Conservation (phyloP, 2,888 invertebrate genomes). For the Dasysyrphus tricinctus region DNA sequence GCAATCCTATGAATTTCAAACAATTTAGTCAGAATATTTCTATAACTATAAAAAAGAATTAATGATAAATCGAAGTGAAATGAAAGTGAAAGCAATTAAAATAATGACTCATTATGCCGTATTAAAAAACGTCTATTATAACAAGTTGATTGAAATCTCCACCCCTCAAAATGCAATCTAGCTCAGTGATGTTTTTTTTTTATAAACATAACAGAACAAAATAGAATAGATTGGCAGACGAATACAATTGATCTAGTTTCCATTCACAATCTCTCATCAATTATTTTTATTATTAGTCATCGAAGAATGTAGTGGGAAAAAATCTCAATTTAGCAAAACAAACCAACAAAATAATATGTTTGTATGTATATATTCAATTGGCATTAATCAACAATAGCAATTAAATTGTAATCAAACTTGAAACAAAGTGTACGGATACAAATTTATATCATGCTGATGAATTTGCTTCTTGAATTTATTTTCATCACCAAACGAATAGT, state of each 20-base stretch:
- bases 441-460: conserved; percentile 10
- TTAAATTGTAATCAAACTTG: conserved; percentile 27
- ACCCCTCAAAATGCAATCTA: not conserved
- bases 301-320: not conserved
- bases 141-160: not conserved
- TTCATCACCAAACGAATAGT: not conserved
- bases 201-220: not conserved
- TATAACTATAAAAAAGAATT: too few species aligned
- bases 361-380: conserved; percentile 1
- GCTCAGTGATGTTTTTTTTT: not conserved
- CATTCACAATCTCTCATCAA: conserved; percentile 14
- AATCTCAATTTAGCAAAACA: not conserved
- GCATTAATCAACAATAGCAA: conserved; percentile 27
- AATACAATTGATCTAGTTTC: conserved; percentile 26
- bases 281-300: conserved; percentile 7
- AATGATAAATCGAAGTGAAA: too few species aligned
- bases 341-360: not conserved
- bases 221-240: not conserved
- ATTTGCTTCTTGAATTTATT: conserved; percentile 14
- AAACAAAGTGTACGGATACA: conserved; percentile 6
- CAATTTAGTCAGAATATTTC: too few species aligned
- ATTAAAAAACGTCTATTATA: not conserved
- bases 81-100: too few species aligned
- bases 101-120: too few species aligned
- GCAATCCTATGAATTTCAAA: too few species aligned